A percentile compares a stretch with the other conserved stretches of the same genome.
Conservation (phyloP, 2,797 vertebrate genomes). For the Epinephelus malabaricus region DNA sequence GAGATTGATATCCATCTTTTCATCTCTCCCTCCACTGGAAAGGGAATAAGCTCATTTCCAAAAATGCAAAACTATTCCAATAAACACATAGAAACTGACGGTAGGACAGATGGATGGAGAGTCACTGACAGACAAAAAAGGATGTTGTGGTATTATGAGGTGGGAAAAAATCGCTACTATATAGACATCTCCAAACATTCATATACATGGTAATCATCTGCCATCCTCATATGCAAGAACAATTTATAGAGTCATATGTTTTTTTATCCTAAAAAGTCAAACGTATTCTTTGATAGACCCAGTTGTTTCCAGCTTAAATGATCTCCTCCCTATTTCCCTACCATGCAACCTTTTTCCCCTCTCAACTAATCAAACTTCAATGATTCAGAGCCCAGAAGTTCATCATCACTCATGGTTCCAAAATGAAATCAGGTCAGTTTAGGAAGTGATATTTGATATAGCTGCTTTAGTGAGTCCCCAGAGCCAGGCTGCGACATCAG, state of each 20-base stretch:
- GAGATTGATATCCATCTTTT: not conserved
- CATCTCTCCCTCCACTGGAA: not conserved
- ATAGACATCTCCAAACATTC: not conserved
- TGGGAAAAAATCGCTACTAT: not conserved
- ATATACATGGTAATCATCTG: constrained; percentile 5
- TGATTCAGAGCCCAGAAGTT: not conserved
- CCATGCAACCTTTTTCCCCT: not conserved
- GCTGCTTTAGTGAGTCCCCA: not conserved
- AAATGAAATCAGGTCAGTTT: not conserved
- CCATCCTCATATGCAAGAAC: not conserved
- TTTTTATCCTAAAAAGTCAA: not conserved
- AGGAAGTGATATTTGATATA: not conserved
- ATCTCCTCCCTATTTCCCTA: not conserved
- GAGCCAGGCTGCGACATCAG: no score
- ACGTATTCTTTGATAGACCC: constrained; percentile 6
- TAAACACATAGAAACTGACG: not conserved
- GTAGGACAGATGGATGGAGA: not conserved
- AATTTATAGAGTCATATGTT: constrained; percentile 17
- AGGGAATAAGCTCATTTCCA: not conserved
- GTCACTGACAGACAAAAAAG: not conserved
- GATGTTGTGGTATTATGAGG: constrained; percentile 12
- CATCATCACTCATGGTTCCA: not conserved
- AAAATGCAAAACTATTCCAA: not conserved
- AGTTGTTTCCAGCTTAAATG: constrained; percentile 12
- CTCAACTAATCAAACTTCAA: not conserved